These are phyloP conservation scores for Metacarcinus magister DNA, from an alignment of 2,888 invertebrate species.

Conservation along the genomic window DNA sequence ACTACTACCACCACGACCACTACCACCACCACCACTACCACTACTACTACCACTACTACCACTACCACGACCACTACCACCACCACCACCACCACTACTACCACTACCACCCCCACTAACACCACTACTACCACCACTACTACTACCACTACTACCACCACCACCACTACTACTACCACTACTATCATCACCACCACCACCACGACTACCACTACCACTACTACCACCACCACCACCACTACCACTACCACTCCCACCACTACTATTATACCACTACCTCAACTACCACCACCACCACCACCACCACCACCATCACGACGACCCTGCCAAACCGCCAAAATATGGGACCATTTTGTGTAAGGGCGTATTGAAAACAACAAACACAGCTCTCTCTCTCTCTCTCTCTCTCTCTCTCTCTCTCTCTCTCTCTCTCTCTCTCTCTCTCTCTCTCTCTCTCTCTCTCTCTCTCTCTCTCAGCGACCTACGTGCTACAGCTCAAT, in stretches of 20 bases:
- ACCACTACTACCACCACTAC: too few species aligned
- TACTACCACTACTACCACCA: too few species aligned
- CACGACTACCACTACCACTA: not conserved
- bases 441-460: not conserved
- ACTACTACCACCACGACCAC: too few species aligned
- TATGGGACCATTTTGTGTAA: not conserved
- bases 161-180: not conserved
- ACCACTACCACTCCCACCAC: not conserved
- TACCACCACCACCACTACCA: too few species aligned
- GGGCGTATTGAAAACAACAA: not conserved
- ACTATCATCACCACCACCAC: not conserved
- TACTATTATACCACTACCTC: not conserved
- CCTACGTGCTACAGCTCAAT: conserved; percentile 12
- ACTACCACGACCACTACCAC: too few species aligned
- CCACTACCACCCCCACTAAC: too few species aligned
- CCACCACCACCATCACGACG: not conserved
- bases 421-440: conserved; percentile 26
- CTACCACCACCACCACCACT: not conserved
- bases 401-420: conserved; percentile 26
- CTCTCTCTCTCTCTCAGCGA: too few species aligned
- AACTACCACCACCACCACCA: not conserved
- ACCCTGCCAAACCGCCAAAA: not conserved
- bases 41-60: too few species aligned
- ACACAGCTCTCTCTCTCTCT: conserved; percentile 2
- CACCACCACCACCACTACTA: too few species aligned